phyloP scores from a whole-genome alignment of 2,888 invertebrate species.

The Rotaria socialis region DNA sequence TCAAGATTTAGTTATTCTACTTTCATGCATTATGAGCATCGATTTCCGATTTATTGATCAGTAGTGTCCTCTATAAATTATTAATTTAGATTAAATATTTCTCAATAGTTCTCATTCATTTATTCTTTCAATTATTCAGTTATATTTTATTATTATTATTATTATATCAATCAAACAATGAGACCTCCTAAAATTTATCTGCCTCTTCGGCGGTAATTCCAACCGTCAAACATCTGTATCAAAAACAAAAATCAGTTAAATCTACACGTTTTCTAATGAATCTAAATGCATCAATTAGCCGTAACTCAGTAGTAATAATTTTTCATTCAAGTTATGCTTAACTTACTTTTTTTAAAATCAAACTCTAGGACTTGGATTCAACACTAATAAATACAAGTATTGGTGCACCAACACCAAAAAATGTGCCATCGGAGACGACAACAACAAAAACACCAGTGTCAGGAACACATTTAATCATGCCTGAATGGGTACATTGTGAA shows the following conservation, averaged over 20 bases:
- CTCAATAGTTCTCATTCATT: neutral
- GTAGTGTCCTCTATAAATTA: neutral
- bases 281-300: neutral
- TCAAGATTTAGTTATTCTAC: too few species aligned
- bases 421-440: neutral
- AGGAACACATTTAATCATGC: neutral
- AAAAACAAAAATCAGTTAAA: too few species aligned
- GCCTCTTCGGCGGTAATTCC: neutral
- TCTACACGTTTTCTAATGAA: neutral
- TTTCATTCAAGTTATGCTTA: neutral
- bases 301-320: neutral
- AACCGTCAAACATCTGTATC: too few species aligned
- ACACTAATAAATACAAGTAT: neutral
- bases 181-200: neutral
- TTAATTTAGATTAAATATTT: neutral
- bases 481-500: conserved; percentile 9
- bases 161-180: neutral
- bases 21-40: too few species aligned
- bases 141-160: too few species aligned
- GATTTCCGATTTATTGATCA: neutral
- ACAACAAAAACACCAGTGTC: neutral
- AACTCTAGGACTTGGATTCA: neutral
- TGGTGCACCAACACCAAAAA: neutral
- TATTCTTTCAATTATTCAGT: neutral
- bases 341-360: too few species aligned